Conservation (phyloP, 35 echinoderm and acorn worm species). For the Heliocidaris erythrogramma region DNA sequence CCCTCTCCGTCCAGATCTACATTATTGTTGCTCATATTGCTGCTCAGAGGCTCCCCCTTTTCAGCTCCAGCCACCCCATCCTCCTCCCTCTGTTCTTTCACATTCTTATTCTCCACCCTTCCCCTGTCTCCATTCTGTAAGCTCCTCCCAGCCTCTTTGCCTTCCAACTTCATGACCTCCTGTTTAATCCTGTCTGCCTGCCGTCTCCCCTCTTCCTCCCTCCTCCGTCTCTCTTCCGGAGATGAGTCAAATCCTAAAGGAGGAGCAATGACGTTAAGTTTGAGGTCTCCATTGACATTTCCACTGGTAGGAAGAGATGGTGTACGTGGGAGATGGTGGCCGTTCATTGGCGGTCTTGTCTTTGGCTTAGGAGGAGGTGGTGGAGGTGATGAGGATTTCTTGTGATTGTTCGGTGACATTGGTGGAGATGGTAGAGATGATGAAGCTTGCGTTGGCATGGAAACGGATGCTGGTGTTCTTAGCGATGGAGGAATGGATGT, state of each 20-base stretch:
- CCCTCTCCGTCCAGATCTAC: conserved; percentile 29
- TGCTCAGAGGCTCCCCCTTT: background rate
- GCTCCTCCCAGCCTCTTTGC: background rate
- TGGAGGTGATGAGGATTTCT: background rate
- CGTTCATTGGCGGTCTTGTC: background rate
- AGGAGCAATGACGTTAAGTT: background rate
- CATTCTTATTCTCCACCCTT: background rate
- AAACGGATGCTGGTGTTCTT: background rate
- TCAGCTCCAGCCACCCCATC: background rate
- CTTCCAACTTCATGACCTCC: background rate
- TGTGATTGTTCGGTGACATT: background rate
- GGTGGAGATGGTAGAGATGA: background rate
- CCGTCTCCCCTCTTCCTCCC: background rate
- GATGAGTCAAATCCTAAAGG: conserved; percentile 22
- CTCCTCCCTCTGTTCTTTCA: background rate
- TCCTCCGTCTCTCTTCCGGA: conserved; percentile 31
- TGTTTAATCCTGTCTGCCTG: background rate
- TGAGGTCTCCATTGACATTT: background rate
- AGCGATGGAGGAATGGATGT: background rate
- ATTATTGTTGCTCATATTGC: conserved; percentile 28
- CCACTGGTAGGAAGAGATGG: background rate
- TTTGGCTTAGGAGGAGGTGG: conserved; percentile 24
- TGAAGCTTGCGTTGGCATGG: background rate
- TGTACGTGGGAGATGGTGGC: background rate
- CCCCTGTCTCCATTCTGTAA: background rate